These are phyloP conservation scores for Andrena trimmerana DNA, from an alignment of 2,888 invertebrate genomes.

Conservation along the genomic window DNA sequence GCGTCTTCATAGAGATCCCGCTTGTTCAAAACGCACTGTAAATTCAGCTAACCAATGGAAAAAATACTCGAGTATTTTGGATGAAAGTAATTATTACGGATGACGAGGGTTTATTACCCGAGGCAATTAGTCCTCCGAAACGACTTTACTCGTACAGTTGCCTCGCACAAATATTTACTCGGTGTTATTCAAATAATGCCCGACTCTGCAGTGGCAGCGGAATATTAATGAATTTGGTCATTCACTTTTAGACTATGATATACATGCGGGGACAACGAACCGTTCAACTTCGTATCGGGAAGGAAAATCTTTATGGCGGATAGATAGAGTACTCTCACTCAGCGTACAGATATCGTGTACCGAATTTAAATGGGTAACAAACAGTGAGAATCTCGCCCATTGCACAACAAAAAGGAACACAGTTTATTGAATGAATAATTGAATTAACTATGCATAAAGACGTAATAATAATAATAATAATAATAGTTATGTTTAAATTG, in stretches of 20 bases:
- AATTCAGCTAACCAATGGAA: background rate
- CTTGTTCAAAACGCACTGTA: background rate
- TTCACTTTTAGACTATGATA: conserved; percentile 2
- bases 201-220: background rate
- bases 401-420: no score
- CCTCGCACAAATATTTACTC: background rate
- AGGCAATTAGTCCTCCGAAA: background rate
- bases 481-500: no score
- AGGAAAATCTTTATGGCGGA: background rate
- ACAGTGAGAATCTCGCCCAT: no score
- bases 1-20: no score
- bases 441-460: no score
- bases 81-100: background rate
- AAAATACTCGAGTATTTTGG: background rate
- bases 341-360: background rate
- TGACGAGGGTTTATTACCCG: background rate
- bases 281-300: background rate
- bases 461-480: no score
- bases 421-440: no score
- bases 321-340: background rate
- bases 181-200: background rate
- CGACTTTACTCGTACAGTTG: background rate
- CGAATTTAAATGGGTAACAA: background rate
- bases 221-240: background rate
- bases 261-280: background rate